These are phyloP conservation scores for Ceratosolen solmsi DNA, from an alignment of 1,140 invertebrate genomes.

Conservation along the genomic window DNA sequence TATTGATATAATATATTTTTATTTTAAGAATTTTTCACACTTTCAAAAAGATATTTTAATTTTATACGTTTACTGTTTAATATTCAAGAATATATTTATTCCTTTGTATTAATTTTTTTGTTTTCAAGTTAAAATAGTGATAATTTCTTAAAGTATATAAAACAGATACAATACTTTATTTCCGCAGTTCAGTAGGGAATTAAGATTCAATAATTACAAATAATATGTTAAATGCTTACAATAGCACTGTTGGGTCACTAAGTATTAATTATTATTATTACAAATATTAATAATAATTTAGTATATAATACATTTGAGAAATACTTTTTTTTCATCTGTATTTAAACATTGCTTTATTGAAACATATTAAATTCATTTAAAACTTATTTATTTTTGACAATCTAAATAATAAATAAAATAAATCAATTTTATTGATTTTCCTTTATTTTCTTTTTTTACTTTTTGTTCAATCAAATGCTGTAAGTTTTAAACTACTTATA, in stretches of 20 bases:
- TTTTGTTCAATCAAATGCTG: constrained; percentile 21
- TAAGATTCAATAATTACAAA: constrained; percentile 53
- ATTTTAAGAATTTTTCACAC: constrained; percentile 8
- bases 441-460: background rate
- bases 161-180: background rate
- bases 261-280: constrained; percentile 61
- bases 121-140: constrained; percentile 20
- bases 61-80: background rate
- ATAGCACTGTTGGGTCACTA: constrained; percentile 63
- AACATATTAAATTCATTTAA: constrained; percentile 55
- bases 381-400: constrained; percentile 54
- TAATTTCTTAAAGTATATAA: background rate
- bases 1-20: constrained; percentile 6
- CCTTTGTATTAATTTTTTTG: background rate
- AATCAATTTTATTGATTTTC: background rate
- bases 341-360: constrained; percentile 33
- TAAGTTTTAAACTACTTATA: background rate
- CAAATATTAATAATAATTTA: constrained; percentile 65
- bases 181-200: constrained; percentile 48
- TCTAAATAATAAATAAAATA: background rate
- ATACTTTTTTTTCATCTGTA: constrained; percentile 42
- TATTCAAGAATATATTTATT: background rate
- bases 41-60: too few species aligned
- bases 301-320: constrained; percentile 60
- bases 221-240: constrained; percentile 52